These are phyloP conservation scores for Coccyzus lansbergi DNA, from an alignment of 2,797 vertebrate genomes.

Conservation along the genomic window DNA sequence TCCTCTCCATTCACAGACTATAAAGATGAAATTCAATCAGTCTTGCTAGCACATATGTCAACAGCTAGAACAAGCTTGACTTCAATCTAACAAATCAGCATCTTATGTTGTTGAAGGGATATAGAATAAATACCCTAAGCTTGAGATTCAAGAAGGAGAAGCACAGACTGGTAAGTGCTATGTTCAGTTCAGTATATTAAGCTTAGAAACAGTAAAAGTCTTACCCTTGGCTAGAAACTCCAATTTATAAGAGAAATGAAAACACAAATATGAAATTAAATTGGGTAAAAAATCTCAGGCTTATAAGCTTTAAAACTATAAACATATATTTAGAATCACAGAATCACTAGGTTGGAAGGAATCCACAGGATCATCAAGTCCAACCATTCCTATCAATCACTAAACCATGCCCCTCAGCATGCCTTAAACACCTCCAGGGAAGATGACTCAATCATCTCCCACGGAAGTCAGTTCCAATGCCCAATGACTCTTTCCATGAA, in stretches of 20 bases:
- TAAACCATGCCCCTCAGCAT: too few relatives aligned
- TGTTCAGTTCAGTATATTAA: background rate
- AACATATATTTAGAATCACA: background rate
- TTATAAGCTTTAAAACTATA: background rate
- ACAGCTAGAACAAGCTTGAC: background rate
- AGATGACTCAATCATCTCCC: too few relatives aligned
- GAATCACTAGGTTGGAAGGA: too few relatives aligned
- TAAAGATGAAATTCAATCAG: constrained; percentile 7
- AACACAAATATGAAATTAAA: background rate
- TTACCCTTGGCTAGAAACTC: background rate
- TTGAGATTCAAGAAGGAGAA: background rate
- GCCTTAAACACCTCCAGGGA: too few relatives aligned
- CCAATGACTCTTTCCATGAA: too few relatives aligned
- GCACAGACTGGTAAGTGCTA: background rate
- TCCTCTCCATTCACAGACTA: background rate
- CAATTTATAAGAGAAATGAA: background rate
- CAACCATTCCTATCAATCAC: too few relatives aligned
- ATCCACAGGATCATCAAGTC: too few relatives aligned
- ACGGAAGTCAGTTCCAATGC: too few relatives aligned
- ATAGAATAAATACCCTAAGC: background rate
- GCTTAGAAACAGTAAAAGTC: background rate
- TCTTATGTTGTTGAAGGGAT: constrained; percentile 6
- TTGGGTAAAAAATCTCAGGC: background rate
- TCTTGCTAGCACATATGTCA: background rate
- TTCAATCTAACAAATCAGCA: constrained; percentile 18